Evolutionary conservation across 2,888 invertebrate species (phyloP).

Genomic region (Limnephilus lunatus): DNA sequence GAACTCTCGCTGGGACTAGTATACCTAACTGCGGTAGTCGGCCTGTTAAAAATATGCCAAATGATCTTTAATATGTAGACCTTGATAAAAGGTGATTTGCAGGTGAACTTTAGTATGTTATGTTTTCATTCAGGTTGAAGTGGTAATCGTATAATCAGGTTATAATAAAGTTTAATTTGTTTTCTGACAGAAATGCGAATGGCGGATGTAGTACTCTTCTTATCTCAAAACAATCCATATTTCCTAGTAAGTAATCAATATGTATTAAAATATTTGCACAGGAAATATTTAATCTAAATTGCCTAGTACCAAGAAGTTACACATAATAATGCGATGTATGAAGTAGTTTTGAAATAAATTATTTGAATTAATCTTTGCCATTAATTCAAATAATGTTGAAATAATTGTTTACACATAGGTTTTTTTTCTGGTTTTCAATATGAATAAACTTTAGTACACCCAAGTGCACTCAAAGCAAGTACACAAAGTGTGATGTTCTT

Average conservation of each 20-base stretch:
- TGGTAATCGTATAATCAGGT: not conserved
- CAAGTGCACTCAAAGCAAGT: too few species aligned
- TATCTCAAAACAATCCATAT: not conserved
- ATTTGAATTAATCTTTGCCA: not conserved
- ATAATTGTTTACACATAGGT: not conserved
- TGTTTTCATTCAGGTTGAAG: not conserved
- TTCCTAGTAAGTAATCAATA: not conserved
- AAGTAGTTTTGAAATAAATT: too few species aligned
- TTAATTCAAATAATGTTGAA: not conserved
- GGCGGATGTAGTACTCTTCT: not conserved
- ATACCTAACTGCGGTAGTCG: too few species aligned
- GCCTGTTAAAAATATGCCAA: not conserved
- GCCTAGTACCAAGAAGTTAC: not conserved
- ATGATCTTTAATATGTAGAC: not conserved
- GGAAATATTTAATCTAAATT: not conserved
- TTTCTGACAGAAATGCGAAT: not conserved
- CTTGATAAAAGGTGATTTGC: not conserved
- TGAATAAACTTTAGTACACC: too few species aligned
- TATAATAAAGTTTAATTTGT: not conserved
- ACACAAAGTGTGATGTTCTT: too few species aligned
- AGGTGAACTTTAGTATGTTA: not conserved
- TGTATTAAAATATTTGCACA: not conserved
- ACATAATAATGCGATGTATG: too few species aligned
- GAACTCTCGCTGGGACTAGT: too few species aligned
- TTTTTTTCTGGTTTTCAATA: too few species aligned